These are phyloP conservation scores for Petrolisthes cinctipes DNA, from an alignment of 2,888 invertebrate species.

Conservation along the genomic window DNA sequence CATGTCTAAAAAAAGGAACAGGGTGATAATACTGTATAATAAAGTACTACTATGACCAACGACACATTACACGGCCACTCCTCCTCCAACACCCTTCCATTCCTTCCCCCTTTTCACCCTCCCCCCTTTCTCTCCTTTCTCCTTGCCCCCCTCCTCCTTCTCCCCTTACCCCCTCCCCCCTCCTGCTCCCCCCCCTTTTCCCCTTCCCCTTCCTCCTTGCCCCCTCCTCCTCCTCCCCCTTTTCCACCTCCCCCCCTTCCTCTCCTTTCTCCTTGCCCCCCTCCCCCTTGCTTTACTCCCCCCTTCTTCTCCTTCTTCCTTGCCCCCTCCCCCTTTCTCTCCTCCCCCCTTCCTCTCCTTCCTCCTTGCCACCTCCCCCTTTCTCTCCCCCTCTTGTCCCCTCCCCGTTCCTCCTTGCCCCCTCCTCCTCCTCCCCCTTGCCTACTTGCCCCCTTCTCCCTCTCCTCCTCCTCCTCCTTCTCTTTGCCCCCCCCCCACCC, in stretches of 20 bases:
- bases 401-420: background rate
- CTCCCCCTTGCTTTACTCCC: background rate
- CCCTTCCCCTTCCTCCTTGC: slow-evolving; percentile 5
- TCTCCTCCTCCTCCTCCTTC: too few species aligned
- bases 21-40: too few species aligned
- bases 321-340: background rate
- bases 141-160: background rate
- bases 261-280: background rate
- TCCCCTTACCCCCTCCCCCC: background rate
- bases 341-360: background rate
- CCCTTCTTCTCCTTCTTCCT: background rate
- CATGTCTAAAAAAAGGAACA: too few species aligned
- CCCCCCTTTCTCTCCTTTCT: background rate
- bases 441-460: background rate
- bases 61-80: too few species aligned
- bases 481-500: too few species aligned
- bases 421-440: background rate
- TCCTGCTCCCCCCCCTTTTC: background rate
- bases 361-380: background rate
- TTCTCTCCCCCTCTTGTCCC: background rate
- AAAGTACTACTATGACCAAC: too few species aligned
- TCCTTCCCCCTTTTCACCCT: background rate
- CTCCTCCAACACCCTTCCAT: background rate
- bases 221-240: background rate
- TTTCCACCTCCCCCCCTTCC: background rate